Percentiles rank a stretch among this genome's conserved stretches.
These are phyloP conservation scores for Monomorium pharaonis DNA, from an alignment of 1,140 invertebrate species.

Conservation along the genomic window DNA sequence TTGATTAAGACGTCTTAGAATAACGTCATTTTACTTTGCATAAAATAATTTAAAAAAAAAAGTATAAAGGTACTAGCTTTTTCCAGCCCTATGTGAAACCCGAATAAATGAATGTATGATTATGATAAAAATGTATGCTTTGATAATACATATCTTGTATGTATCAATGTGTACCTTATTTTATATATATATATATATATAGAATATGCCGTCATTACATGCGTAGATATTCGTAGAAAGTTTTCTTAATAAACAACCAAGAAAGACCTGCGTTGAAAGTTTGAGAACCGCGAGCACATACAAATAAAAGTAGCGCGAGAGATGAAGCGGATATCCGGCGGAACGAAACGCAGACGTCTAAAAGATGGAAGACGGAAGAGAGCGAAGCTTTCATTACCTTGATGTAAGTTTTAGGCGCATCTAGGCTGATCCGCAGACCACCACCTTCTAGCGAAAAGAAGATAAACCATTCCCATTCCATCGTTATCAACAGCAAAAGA, in stretches of 20 bases:
- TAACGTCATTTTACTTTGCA: background rate
- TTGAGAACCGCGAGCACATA: background rate
- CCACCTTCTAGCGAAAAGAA: slow-evolving; percentile 71
- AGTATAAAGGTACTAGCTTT: background rate
- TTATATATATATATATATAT: background rate
- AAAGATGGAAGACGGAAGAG: slow-evolving; percentile 33
- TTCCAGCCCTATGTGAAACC: background rate
- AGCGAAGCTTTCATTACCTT: slow-evolving; percentile 79
- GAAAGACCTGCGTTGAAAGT: background rate
- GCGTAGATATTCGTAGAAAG: slow-evolving; percentile 6
- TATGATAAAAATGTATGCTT: too few relatives aligned
- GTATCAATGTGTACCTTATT: background rate
- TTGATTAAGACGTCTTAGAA: background rate
- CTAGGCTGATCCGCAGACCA: slow-evolving; percentile 73
- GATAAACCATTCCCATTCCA: slow-evolving; percentile 67
- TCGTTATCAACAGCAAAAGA: slow-evolving; percentile 43
- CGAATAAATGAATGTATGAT: background rate
- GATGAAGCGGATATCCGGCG: slow-evolving; percentile 40
- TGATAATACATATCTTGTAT: background rate
- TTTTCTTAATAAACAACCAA: slow-evolving; percentile 6
- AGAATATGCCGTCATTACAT: background rate
- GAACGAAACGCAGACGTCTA: slow-evolving; percentile 25
- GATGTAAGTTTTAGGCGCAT: slow-evolving; percentile 80
- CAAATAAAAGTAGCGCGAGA: slow-evolving; percentile 8
- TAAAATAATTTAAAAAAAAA: background rate